These are phyloP conservation scores for Brachionus asplanchnoidis DNA, from an alignment of 1,140 invertebrate genomes.

Conservation along the genomic window DNA sequence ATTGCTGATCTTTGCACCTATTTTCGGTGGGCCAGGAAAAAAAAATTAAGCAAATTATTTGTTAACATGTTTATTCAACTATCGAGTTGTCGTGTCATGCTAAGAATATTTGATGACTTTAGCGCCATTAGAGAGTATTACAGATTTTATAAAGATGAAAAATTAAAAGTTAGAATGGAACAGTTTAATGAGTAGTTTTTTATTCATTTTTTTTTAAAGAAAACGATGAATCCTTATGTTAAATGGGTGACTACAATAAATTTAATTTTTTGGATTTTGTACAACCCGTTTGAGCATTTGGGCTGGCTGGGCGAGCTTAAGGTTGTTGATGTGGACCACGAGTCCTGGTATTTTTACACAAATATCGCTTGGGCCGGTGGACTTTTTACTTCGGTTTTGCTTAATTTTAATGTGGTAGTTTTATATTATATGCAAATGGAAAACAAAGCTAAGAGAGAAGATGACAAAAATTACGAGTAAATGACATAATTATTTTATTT, in stretches of 20 bases:
- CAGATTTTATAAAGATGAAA: constrained; percentile 19
- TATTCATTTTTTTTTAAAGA: background rate
- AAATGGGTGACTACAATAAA: constrained; percentile 36
- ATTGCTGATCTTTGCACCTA: constrained; percentile 16
- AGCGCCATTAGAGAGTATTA: constrained; percentile 31
- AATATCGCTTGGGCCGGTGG: constrained; percentile 25
- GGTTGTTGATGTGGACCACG: constrained; percentile 2
- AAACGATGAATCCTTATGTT: constrained; percentile 13
- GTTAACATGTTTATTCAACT: constrained; percentile 36
- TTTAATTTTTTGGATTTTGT: constrained; percentile 31
- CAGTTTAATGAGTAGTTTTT: background rate
- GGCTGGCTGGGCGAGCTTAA: constrained; percentile 36
- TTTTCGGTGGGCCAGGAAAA: constrained; percentile 5
- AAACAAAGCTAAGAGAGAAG: constrained; percentile 32
- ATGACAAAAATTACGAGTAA: constrained; percentile 38
- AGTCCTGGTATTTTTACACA: constrained; percentile 36
- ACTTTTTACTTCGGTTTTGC: constrained; percentile 23
- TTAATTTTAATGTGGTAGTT: constrained; percentile 10
- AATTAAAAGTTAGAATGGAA: background rate
- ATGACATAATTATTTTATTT: background rate
- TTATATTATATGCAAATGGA: constrained; percentile 6
- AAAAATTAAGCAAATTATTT: background rate
- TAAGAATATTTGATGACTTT: constrained; percentile 32
- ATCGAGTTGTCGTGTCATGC: constrained; percentile 41
- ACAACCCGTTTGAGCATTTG: constrained; percentile 38